Conservation (phyloP, 2,113 vertebrate genomes). For the Bostrychus sinensis region DNA sequence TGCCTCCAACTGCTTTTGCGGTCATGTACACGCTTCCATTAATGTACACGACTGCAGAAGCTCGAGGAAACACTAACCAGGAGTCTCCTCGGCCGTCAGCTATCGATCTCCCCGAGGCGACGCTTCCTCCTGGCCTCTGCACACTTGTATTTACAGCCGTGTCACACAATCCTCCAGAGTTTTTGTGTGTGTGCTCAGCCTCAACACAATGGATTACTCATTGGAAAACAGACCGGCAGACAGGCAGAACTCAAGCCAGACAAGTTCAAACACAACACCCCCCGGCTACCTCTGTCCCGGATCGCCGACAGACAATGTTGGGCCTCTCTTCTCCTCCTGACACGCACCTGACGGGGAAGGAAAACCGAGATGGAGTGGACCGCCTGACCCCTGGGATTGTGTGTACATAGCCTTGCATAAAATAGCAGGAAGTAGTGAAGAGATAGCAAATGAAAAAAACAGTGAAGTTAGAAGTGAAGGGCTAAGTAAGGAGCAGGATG, state of each 20-base stretch:
- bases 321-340: slow-evolving; percentile 51
- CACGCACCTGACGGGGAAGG: slow-evolving; percentile 28
- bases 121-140: too few relatives aligned
- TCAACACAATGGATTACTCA: slow-evolving; percentile 74
- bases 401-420: slow-evolving; percentile 18
- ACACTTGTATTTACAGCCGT: slow-evolving; percentile 38
- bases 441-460: slow-evolving; percentile 30
- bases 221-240: slow-evolving; percentile 65
- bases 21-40: background rate
- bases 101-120: slow-evolving; percentile 43
- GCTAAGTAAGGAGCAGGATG: slow-evolving; percentile 45
- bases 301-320: slow-evolving; percentile 62
- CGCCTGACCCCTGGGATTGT: slow-evolving; percentile 40
- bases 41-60: background rate
- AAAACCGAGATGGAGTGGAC: slow-evolving; percentile 41
- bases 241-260: slow-evolving; percentile 57
- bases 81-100: slow-evolving; percentile 28
- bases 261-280: slow-evolving; percentile 71
- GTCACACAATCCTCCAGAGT: slow-evolving; percentile 23
- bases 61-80: slow-evolving; percentile 1
- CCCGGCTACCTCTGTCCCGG: slow-evolving; percentile 12
- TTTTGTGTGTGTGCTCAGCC: slow-evolving; percentile 45
- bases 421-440: slow-evolving; percentile 46
- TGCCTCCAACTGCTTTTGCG: background rate
- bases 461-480: slow-evolving; percentile 50